These are phyloP conservation scores for Biston betularia DNA, from an alignment of 2,888 invertebrate species.

Conservation along the genomic window DNA sequence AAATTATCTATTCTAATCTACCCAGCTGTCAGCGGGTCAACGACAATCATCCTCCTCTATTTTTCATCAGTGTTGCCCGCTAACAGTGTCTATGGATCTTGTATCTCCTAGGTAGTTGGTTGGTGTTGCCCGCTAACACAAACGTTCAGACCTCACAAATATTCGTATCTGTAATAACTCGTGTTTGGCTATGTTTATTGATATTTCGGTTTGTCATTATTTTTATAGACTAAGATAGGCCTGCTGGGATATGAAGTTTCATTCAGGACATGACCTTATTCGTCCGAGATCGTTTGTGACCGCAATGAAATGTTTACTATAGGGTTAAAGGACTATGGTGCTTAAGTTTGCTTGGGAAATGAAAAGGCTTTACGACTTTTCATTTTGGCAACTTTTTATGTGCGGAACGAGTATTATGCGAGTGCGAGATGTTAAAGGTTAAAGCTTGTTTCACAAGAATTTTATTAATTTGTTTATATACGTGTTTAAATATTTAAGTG, in stretches of 20 bases:
- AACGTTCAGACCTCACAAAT: not conserved
- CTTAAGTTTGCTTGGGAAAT: constrained; percentile 28
- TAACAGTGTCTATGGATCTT: too few species aligned
- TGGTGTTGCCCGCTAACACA: too few species aligned
- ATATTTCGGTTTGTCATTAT: constrained; percentile 37
- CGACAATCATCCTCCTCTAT: too few species aligned
- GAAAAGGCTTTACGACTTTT: constrained; percentile 25
- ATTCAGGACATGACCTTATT: constrained; percentile 20
- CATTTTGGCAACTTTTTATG: constrained; percentile 23
- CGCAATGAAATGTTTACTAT: constrained; percentile 34
- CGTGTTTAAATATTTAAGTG: too few species aligned
- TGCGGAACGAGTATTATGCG: constrained; percentile 6
- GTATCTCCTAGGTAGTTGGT: too few species aligned
- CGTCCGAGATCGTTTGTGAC: constrained; percentile 15
- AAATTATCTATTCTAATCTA: too few species aligned
- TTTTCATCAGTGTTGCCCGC: too few species aligned
- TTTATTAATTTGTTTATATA: not conserved
- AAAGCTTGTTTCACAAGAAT: constrained; percentile 4
- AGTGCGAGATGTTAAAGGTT: constrained; percentile 3
- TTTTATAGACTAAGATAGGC: constrained; percentile 33
- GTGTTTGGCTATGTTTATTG: constrained; percentile 28
- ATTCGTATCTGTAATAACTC: not conserved
- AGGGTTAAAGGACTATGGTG: constrained; percentile 17
- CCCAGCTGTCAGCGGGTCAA: too few species aligned
- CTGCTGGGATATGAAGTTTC: constrained; percentile 31